phyloP scores from a whole-genome alignment of 2,888 invertebrate species.

The Tiliacea aurago region DNA sequence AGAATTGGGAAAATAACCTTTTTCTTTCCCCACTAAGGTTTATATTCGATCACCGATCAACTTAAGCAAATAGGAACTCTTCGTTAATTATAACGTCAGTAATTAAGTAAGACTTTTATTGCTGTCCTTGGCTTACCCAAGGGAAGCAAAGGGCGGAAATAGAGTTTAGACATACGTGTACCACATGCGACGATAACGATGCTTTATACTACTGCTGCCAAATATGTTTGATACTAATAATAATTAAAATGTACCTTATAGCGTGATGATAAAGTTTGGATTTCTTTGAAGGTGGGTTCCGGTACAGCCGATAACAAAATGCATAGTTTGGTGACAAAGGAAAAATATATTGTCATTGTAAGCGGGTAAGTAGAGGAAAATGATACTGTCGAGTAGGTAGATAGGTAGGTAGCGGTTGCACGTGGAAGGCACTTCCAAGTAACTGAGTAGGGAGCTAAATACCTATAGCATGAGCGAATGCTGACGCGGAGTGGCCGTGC shows the following conservation, averaged over 20 bases:
- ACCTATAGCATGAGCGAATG: conserved; percentile 69
- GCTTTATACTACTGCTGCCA: conserved; percentile 64
- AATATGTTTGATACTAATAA: conserved; percentile 59
- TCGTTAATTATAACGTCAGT: conserved; percentile 77
- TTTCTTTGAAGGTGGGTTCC: conserved; percentile 36
- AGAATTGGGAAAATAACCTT: conserved; percentile 32
- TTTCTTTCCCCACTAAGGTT: conserved; percentile 41
- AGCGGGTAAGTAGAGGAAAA: conserved; percentile 79
- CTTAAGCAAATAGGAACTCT: conserved; percentile 70
- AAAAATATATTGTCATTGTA: conserved; percentile 78
- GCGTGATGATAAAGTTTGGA: conserved; percentile 54
- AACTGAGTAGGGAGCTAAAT: conserved; percentile 65
- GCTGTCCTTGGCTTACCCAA: conserved; percentile 82
- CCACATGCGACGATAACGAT: conserved; percentile 84
- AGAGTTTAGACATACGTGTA: conserved; percentile 83
- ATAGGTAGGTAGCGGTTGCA: conserved; percentile 69
- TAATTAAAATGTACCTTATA: conserved; percentile 53
- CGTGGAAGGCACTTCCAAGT: conserved; percentile 82
- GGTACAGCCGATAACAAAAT: conserved; percentile 66
- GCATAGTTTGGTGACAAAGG: conserved; percentile 70
- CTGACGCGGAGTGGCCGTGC: conserved; percentile 68
- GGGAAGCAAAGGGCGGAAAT: conserved; percentile 87
- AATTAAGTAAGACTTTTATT: conserved; percentile 84
- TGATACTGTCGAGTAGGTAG: conserved; percentile 73
- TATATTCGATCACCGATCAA: conserved; percentile 59